These are phyloP conservation scores for Antitype chi DNA, from an alignment of 2,888 invertebrate species.

Conservation along the genomic window DNA sequence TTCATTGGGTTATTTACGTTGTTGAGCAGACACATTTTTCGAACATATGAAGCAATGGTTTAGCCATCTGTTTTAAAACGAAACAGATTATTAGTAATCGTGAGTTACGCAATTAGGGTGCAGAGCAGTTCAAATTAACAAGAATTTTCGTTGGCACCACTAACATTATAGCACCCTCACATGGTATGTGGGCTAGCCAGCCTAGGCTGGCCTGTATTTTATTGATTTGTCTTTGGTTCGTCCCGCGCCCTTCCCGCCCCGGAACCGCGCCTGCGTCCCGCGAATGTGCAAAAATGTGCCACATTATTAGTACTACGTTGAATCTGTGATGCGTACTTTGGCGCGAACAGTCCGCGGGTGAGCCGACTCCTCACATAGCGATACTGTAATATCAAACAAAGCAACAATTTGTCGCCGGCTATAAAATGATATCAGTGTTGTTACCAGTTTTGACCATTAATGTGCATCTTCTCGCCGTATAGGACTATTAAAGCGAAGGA, in stretches of 20 bases:
- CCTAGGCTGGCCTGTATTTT: background rate
- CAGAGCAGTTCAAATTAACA: background rate
- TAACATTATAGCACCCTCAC: background rate
- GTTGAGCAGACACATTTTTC: no score
- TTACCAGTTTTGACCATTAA: background rate
- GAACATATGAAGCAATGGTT: no score
- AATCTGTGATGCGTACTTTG: slow-evolving; percentile 8
- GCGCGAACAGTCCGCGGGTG: slow-evolving; percentile 24
- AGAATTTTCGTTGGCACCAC: background rate
- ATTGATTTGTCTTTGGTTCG: slow-evolving; percentile 27
- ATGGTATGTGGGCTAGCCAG: background rate
- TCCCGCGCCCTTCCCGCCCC: slow-evolving; percentile 1
- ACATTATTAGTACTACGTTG: background rate
- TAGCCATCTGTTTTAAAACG: no score
- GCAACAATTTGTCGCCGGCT: slow-evolving; percentile 7
- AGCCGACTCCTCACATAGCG: background rate
- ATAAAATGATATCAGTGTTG: background rate
- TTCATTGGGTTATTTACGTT: no score
- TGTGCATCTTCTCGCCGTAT: background rate
- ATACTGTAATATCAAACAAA: slow-evolving; percentile 12
- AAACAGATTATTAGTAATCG: no score
- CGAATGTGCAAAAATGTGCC: slow-evolving; percentile 10
- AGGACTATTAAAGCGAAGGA: background rate
- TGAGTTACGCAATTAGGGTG: no score
- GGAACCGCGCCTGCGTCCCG: slow-evolving; percentile 29